phyloP scores from a whole-genome alignment of 2,113 vertebrate genomes.

The rabbit (Oryctolagus cuniculus) region DNA sequence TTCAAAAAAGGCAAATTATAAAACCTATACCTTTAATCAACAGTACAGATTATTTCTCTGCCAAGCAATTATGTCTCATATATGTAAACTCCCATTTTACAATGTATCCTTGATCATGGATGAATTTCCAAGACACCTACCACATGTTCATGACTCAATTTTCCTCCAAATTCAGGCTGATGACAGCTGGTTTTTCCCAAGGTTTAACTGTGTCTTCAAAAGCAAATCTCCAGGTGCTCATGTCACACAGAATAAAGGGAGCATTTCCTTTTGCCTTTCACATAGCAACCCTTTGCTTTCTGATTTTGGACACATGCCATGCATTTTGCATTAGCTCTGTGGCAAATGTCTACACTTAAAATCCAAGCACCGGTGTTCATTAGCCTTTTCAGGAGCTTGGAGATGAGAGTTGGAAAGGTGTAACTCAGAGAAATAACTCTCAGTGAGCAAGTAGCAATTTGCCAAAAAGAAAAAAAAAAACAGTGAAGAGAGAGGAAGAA shows the following conservation, averaged over 20 bases:
- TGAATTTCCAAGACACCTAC: slow-evolving; percentile 32
- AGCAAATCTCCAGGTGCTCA: slow-evolving; percentile 62
- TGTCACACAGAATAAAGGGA: slow-evolving; percentile 64
- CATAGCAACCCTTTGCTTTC: background rate
- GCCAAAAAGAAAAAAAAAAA: slow-evolving; percentile 56
- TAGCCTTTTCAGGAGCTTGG: slow-evolving; percentile 70
- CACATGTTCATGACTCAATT: background rate
- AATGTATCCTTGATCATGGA: slow-evolving; percentile 25
- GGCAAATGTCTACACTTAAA: slow-evolving; percentile 74
- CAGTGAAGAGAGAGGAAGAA: slow-evolving; percentile 30
- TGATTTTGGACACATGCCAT: slow-evolving; percentile 66
- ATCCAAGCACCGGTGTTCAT: slow-evolving; percentile 71
- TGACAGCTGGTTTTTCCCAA: slow-evolving; percentile 46
- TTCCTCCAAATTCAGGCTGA: slow-evolving; percentile 23
- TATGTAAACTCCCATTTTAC: slow-evolving; percentile 19
- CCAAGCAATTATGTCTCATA: slow-evolving; percentile 20
- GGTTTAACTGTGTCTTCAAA: slow-evolving; percentile 56
- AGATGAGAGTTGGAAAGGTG: slow-evolving; percentile 64
- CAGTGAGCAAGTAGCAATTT: slow-evolving; percentile 75
- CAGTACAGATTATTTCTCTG: background rate
- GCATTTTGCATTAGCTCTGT: slow-evolving; percentile 76
- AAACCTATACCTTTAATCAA: background rate
- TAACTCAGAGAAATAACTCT: slow-evolving; percentile 75
- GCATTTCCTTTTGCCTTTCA: background rate
- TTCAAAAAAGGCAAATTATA: slow-evolving; percentile 48